Evolutionary conservation across 1,140 invertebrate species (phyloP).

Genomic region (Dufourea novaeangliae): DNA sequence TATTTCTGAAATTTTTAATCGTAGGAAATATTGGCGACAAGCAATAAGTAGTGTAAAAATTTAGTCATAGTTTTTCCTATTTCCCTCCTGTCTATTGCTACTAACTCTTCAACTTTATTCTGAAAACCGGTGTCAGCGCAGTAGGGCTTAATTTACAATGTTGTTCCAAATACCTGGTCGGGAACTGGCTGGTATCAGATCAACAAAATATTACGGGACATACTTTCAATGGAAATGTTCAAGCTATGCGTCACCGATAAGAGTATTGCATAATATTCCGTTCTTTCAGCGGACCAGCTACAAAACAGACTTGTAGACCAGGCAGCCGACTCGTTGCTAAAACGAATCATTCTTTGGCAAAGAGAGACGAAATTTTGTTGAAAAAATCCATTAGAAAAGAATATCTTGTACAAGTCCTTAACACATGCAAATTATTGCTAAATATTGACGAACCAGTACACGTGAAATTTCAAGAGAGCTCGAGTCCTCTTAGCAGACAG

Average conservation of each 20-base stretch:
- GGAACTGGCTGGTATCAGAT: neutral
- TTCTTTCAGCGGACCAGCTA: no score
- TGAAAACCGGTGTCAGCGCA: no score
- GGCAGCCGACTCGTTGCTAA: no score
- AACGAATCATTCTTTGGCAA: neutral
- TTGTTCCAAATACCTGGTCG: no score
- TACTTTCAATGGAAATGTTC: neutral
- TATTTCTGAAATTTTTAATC: no score
- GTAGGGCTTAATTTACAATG: no score
- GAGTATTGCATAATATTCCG: neutral
- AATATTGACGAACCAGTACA: neutral
- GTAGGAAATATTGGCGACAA: no score
- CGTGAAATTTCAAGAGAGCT: neutral
- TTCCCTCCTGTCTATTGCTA: no score
- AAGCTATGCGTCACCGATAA: neutral
- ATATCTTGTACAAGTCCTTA: neutral
- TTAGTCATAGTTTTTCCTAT: no score
- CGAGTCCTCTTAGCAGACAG: neutral
- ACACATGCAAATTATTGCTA: neutral
- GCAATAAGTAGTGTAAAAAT: no score
- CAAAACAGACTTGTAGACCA: no score
- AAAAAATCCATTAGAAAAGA: neutral
- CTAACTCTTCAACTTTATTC: no score
- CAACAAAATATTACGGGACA: neutral
- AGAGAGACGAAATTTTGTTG: neutral